Evolutionary conservation across 2,888 invertebrate species (phyloP), one percentile per base, ranked within the genome.

Genomic region (Sipunculus nudus): DNA sequence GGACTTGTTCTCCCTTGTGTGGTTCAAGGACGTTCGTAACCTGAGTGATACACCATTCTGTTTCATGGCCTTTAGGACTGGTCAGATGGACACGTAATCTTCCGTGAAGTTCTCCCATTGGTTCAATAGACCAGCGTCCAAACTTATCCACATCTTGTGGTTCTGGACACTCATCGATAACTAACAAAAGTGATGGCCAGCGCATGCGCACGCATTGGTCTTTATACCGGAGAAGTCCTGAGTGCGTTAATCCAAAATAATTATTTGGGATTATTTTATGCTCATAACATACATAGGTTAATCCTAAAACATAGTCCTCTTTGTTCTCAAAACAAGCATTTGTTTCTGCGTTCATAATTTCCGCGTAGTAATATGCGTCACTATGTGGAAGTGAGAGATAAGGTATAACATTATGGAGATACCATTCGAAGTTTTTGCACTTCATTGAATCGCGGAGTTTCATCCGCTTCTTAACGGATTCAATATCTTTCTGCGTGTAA

Each of bases 351-450:
- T 63, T 63, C 19, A 31, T 43, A n/a, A 63, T 49, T 45, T 63
- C 63, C 13, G 59, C 63, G 26, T 60, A 53, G 32, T 46, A 29
- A 6, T 39, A 16, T 16, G 65, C 54, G 38, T 59, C 57, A 19
- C 26, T 28, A 1, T 59, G 63, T 3, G 65, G 65, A 5, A 54
- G 41, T 8, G 59, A 41, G 5, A 97, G 87, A 85, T 97, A 96
- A 3, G 97, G 97, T 84, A 95, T 97, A 74, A 97, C 89, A 82
- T 91, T 95, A 84, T 95, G 93, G 85, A 98, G 87, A 85, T 94
- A 97, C 97, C 97, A 98, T 83, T 92, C 93, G 87, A 97, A 97
- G 53, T 90, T 90, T 86, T 96, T 96, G 86, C 97, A 97, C 53
- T 90, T 88, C 59, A 97, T 87, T 63, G 90, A 89, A 69, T 91